phyloP scores from a whole-genome alignment of 2,113 vertebrate genomes.

The Turnix velox region DNA sequence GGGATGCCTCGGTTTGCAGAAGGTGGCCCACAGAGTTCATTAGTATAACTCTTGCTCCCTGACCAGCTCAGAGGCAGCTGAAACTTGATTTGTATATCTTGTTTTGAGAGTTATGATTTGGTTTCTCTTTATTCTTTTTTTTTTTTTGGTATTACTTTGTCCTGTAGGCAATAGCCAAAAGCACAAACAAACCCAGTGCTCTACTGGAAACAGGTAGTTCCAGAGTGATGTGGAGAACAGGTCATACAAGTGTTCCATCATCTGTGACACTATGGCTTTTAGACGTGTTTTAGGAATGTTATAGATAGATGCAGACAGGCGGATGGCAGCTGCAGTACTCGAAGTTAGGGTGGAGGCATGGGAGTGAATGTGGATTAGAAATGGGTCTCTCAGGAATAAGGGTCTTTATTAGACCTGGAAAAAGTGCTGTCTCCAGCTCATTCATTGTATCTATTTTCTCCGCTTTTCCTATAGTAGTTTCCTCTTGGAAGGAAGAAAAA shows the following conservation, averaged over 20 bases:
- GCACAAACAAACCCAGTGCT: background rate
- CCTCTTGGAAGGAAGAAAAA: background rate
- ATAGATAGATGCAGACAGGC: no score
- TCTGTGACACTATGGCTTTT: background rate
- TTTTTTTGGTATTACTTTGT: background rate
- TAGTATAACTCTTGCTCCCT: background rate
- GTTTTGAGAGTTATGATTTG: background rate
- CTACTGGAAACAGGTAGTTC: background rate
- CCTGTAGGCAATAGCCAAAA: background rate
- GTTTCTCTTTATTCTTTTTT: background rate
- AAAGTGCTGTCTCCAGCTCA: background rate
- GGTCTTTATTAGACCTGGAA: background rate
- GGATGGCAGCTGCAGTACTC: background rate
- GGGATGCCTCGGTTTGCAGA: background rate
- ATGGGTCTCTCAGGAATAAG: background rate
- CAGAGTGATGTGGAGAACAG: fast-evolving
- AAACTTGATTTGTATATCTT: background rate
- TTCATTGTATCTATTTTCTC: background rate
- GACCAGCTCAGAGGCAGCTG: background rate
- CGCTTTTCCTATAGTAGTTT: background rate
- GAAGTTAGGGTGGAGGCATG: background rate
- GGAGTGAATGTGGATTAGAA: background rate
- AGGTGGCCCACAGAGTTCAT: background rate
- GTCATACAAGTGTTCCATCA: background rate
- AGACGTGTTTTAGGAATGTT: background rate